These are phyloP conservation scores for Prionailurus viverrinus DNA, from an alignment of 2,113 vertebrate species.

Conservation along the genomic window DNA sequence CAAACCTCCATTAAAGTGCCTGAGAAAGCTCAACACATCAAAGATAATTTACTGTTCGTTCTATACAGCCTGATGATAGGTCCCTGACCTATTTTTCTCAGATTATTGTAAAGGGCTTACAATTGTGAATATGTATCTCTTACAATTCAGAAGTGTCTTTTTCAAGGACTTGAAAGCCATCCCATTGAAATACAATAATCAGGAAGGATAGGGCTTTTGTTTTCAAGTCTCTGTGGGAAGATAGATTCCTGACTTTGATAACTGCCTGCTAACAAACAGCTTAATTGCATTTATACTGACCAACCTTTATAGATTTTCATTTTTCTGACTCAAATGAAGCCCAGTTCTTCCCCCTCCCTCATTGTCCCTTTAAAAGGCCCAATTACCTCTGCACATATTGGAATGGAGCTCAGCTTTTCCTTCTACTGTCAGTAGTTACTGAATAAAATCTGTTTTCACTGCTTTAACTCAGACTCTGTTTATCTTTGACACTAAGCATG, in stretches of 20 bases:
- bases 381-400: background rate
- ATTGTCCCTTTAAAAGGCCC: background rate
- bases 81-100: background rate
- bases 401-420: background rate
- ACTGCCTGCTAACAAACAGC: background rate
- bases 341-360: background rate
- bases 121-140: background rate
- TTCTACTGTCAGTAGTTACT: background rate
- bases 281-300: background rate
- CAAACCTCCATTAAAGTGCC: background rate
- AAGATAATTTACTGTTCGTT: slow-evolving; percentile 26
- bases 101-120: background rate
- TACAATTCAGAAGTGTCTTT: slow-evolving; percentile 9
- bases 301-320: background rate
- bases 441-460: background rate
- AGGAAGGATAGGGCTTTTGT: background rate
- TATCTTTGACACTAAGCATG: background rate
- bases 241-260: background rate
- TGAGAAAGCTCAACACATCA: background rate
- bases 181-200: background rate
- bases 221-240: background rate
- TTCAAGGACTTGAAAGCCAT: background rate
- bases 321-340: background rate
- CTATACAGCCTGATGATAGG: background rate
- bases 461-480: background rate